Conservation (phyloP, 1,140 invertebrate genomes). For the Archivesica marissinica region DNA sequence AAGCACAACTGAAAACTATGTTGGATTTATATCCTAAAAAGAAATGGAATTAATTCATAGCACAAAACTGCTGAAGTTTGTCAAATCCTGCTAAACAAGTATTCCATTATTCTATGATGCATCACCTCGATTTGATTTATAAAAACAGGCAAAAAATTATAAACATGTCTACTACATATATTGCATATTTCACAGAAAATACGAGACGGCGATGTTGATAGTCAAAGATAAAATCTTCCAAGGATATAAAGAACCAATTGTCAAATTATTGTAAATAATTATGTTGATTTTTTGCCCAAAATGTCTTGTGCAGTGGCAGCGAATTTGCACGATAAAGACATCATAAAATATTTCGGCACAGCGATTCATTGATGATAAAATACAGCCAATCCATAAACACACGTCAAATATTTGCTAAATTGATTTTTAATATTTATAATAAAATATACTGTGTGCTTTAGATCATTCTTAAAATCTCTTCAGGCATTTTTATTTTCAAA, state of each 20-base stretch:
- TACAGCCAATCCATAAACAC: constrained; percentile 9
- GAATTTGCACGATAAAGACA: constrained; percentile 48
- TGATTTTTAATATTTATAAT: constrained; percentile 34
- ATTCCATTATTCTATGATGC: not conserved
- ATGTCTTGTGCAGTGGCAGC: constrained; percentile 21
- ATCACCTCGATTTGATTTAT: constrained; percentile 19
- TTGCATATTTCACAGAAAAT: constrained; percentile 11
- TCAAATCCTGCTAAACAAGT: constrained; percentile 22
- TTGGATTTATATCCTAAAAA: no score
- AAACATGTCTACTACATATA: no score
- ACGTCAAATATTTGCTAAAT: not conserved
- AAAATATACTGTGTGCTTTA: not conserved
- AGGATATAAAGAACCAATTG: constrained; percentile 56
- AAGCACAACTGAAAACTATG: no score
- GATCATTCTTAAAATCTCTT: no score
- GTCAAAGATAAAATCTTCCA: constrained; percentile 9
- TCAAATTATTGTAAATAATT: constrained; percentile 45
- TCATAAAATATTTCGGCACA: constrained; percentile 56
- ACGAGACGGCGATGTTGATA: constrained; percentile 31
- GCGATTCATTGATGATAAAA: constrained; percentile 17
- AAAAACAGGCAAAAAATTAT: constrained; percentile 24
- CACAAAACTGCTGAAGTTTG: constrained; percentile 17
- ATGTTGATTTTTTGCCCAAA: constrained; percentile 13
- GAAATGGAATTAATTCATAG: no score
- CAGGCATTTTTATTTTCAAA: no score